Evolutionary conservation across 2,888 invertebrate genomes (phyloP), one percentile per base, ranked within the genome.

Genomic region (Dasypolia templi): DNA sequence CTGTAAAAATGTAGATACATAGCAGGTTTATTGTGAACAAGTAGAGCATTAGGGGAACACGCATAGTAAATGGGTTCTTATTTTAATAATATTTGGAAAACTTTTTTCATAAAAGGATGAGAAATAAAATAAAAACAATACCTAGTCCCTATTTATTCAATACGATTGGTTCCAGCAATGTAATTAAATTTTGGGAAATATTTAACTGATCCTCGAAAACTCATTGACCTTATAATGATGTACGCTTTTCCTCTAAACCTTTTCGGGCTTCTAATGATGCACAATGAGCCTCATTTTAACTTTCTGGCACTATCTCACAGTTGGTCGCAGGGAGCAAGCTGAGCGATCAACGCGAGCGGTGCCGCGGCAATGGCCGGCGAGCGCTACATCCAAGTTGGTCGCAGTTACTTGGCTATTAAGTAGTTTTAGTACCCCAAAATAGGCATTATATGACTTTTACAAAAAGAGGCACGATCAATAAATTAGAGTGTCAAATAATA

Each of bases 1-100:
- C 80, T 44, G 46, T 72, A 72, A 79, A 75, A 79, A 75, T 58
- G 32, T 72, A 39, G 69, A 39, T 35, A 72, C 49, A 51, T 49
- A 49, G 11, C 56, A 72, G 42, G 49, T 75, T 72, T 72, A 79
- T 79, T 79, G 72, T 42, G 49, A 75, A 72, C 56, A 72, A 79
- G 26, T 26, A 26, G 56, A 79, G 42, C 72, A n/a, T 49, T 44
- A 42, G 35, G 26, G 42, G 56, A 35, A 79, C 49, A 72, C 17
- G 49, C 39, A 2, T 32, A 49, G 49, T 42, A n/a, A 17, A 22
- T 12, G 49, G 26, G 56, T 1, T 4, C 44, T 46, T 53, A 46
- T 56, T 70, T 17, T 9, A 42, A 51, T 51, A 58, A 19, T 1
- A 49, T 58, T 71, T 49, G 42, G 19, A 55, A 53, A 65, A 19